Conservation (phyloP, 2,888 invertebrate species). For the Metalampra italica region DNA sequence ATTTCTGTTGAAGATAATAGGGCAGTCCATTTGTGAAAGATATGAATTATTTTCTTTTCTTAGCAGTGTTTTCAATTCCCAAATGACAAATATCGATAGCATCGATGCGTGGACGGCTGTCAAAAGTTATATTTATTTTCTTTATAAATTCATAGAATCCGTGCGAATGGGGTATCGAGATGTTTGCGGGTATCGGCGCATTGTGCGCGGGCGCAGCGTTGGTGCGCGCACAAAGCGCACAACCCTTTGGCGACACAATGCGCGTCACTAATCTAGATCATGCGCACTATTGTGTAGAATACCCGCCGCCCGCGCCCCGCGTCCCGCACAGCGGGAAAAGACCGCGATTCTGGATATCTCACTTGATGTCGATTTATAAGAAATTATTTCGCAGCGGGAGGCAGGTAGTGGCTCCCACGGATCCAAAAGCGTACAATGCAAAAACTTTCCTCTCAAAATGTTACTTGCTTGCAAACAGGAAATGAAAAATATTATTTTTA, state of each 20-base stretch:
- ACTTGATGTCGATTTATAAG: slow-evolving; percentile 77
- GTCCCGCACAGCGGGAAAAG: slow-evolving; percentile 41
- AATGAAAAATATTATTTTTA: slow-evolving; percentile 67
- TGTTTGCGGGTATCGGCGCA: slow-evolving; percentile 59
- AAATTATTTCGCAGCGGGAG: slow-evolving; percentile 66
- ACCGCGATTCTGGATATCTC: slow-evolving; percentile 62
- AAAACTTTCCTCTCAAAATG: slow-evolving; percentile 59
- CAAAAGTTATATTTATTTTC: slow-evolving; percentile 78
- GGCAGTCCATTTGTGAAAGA: slow-evolving; percentile 7
- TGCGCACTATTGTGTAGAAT: slow-evolving; percentile 65
- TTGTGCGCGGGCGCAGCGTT: slow-evolving; percentile 54
- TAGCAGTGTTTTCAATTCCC: slow-evolving; percentile 52
- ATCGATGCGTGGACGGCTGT: slow-evolving; percentile 67
- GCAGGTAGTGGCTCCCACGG: slow-evolving; percentile 74
- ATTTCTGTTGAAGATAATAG: background rate
- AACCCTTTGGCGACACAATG: slow-evolving; percentile 77
- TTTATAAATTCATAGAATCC: slow-evolving; percentile 75
- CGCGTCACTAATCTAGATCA: slow-evolving; percentile 78
- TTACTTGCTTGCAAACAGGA: slow-evolving; percentile 62
- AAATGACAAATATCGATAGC: slow-evolving; percentile 68
- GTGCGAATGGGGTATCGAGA: slow-evolving; percentile 68
- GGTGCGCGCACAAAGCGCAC: slow-evolving; percentile 53
- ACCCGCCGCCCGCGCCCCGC: slow-evolving; percentile 36
- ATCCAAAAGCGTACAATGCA: slow-evolving; percentile 50
- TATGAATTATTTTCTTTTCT: slow-evolving; percentile 35